A percentile compares a stretch with the other conserved stretches of the same genome.
These are phyloP conservation scores for Palythoa grandis DNA, from an alignment of 92 coral and sea anemone species.

Conservation along the genomic window DNA sequence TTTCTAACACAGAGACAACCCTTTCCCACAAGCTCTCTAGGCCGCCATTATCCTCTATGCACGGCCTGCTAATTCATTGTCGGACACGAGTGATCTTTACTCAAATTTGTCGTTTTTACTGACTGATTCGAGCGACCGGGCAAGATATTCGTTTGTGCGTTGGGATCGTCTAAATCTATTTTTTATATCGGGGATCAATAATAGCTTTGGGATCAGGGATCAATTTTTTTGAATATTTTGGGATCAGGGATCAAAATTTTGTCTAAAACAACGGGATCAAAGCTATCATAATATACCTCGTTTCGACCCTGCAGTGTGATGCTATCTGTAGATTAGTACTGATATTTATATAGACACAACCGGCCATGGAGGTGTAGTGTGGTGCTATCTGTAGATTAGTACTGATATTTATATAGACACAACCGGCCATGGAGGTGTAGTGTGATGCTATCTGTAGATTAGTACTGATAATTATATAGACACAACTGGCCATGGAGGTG, in stretches of 20 bases:
- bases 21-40: constrained; percentile 15
- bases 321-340: not conserved
- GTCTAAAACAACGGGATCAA: no score
- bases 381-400: not conserved
- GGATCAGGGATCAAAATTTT: no score
- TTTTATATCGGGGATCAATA: no score
- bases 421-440: not conserved
- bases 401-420: not conserved
- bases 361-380: not conserved
- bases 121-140: no score
- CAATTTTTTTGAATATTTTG: no score
- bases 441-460: not conserved
- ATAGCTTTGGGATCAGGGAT: no score
- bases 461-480: not conserved
- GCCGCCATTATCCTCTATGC: constrained; percentile 11
- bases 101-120: no score
- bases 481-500: not conserved
- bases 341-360: not conserved
- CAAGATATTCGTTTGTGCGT: no score
- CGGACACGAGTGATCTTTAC: not conserved
- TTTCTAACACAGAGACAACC: constrained; percentile 21
- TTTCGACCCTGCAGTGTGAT: no score
- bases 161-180: no score
- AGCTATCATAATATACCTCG: no score
- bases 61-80: constrained; percentile 14